A percentile compares a stretch with the other conserved stretches of the same genome.
These are phyloP conservation scores for Rhamphomyia laevipes DNA, from an alignment of 2,888 invertebrate species.

Conservation along the genomic window DNA sequence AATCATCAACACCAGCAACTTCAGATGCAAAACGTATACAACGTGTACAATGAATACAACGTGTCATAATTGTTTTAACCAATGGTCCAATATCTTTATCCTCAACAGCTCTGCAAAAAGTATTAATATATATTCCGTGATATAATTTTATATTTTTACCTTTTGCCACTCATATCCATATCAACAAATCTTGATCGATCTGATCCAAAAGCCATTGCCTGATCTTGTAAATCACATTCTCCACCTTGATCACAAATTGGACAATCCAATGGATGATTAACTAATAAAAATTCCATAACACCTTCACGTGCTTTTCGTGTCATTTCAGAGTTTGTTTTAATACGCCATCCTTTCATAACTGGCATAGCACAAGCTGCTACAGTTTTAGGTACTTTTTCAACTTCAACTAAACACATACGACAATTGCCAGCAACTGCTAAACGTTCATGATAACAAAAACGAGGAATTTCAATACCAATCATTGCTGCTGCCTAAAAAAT, in stretches of 20 bases:
- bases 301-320: conserved; percentile 68
- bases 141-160: conserved; percentile 41
- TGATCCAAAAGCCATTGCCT: conserved; percentile 98
- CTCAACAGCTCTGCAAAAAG: conserved; percentile 72
- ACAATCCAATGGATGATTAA: conserved; percentile 98
- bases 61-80: conserved; percentile 97
- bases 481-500: conserved; percentile 76
- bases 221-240: conserved; percentile 91
- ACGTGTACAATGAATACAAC: conserved; percentile 98
- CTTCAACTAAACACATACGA: conserved; percentile 98
- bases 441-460: conserved; percentile 98
- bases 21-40: conserved; percentile 98
- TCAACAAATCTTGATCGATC: conserved; percentile 89
- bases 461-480: conserved; percentile 93
- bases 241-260: conserved; percentile 99
- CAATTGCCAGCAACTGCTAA: conserved; percentile 98
- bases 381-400: conserved; percentile 96
- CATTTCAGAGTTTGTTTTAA: conserved; percentile 94
- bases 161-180: conserved; percentile 80
- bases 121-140: not conserved
- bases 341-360: conserved; percentile 99
- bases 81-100: conserved; percentile 98
- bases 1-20: conserved; percentile 96
- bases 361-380: conserved; percentile 99
- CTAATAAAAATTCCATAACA: conserved; percentile 97